phyloP scores from a whole-genome alignment of 64 coral and sea anemone genomes.

The Porites lutea region DNA sequence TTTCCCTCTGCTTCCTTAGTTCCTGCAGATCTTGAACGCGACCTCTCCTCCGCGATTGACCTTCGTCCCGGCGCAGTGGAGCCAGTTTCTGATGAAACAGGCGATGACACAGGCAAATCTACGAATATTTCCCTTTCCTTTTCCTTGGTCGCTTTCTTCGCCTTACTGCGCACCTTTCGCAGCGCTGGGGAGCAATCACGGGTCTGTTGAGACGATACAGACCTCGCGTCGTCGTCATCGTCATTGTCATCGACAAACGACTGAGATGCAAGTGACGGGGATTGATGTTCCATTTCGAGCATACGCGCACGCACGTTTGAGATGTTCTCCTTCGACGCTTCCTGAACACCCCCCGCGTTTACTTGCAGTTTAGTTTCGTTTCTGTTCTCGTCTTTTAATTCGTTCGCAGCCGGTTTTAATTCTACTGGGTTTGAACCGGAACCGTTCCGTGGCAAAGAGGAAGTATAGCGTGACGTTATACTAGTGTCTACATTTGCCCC shows the following conservation, averaged over 20 bases:
- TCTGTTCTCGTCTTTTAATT: constrained; percentile 29
- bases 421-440: not conserved
- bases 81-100: not conserved
- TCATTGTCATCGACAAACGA: not conserved
- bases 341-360: not conserved
- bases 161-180: constrained; percentile 3
- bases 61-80: not conserved
- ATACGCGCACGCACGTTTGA: constrained; percentile 20
- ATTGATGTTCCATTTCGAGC: constrained; percentile 12
- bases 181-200: constrained; percentile 18
- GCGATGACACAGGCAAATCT: not conserved
- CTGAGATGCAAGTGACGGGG: not conserved
- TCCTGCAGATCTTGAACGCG: constrained; percentile 3
- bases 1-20: not conserved
- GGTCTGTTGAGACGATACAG: constrained; percentile 14
- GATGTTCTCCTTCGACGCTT: constrained; percentile 6
- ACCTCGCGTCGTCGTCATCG: not conserved
- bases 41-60: constrained; percentile 6
- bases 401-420: constrained; percentile 2
- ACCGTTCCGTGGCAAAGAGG: not conserved
- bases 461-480: not conserved
- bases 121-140: constrained; percentile 41
- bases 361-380: constrained; percentile 11
- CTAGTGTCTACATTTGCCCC: not conserved
- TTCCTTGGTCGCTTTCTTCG: constrained; percentile 24